Evolutionary conservation across 2,888 invertebrate species (phyloP).

Genomic region (Balanococcus diminutus): DNA sequence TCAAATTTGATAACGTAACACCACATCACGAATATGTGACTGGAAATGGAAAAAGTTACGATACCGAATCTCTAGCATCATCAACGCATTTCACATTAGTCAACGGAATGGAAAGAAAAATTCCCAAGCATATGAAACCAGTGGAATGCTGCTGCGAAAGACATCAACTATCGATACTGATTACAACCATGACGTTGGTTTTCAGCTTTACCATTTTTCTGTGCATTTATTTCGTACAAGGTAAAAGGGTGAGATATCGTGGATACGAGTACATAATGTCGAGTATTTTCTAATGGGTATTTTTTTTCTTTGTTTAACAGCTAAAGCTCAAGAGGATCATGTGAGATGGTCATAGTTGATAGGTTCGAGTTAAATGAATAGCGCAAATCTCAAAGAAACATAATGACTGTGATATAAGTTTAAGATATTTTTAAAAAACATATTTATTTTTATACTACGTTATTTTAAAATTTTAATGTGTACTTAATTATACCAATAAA

Average conservation of each 20-base stretch:
- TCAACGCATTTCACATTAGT: constrained; percentile 87
- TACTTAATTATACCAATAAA: constrained; percentile 22
- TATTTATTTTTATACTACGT: constrained; percentile 17
- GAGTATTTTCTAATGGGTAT: not conserved
- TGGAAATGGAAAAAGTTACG: constrained; percentile 62
- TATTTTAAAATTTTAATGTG: not conserved
- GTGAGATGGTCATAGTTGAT: constrained; percentile 34
- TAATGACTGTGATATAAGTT: constrained; percentile 48
- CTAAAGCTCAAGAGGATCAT: constrained; percentile 44
- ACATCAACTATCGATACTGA: constrained; percentile 80
- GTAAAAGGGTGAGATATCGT: constrained; percentile 65
- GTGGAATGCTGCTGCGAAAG: constrained; percentile 74
- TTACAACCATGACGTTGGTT: constrained; percentile 83
- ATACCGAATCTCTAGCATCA: constrained; percentile 78
- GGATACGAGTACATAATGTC: no score
- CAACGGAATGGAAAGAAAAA: constrained; percentile 69
- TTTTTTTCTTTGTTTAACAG: constrained; percentile 14
- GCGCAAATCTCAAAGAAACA: constrained; percentile 45
- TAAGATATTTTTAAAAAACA: constrained; percentile 24
- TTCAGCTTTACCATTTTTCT: constrained; percentile 72
- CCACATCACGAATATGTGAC: constrained; percentile 58
- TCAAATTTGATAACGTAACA: constrained; percentile 59
- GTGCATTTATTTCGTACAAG: constrained; percentile 82
- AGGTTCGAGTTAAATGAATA: not conserved
- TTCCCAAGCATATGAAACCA: constrained; percentile 66